These are phyloP conservation scores for Ips nitidus DNA, from an alignment of 1,140 invertebrate species.

Conservation along the genomic window DNA sequence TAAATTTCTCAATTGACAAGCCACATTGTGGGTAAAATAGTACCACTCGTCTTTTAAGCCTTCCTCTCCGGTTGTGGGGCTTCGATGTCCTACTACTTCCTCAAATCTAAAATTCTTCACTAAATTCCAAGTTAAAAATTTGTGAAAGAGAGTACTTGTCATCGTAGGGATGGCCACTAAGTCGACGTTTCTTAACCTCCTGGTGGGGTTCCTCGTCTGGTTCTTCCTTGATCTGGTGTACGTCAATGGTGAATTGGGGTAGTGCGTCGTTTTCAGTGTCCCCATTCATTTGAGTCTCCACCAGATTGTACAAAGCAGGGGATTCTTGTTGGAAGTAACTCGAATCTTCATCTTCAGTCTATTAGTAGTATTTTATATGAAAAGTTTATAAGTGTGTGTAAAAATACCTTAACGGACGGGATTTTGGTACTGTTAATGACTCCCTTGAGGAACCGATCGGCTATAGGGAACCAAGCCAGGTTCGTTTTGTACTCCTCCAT, in stretches of 20 bases:
- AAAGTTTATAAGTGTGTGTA: not conserved
- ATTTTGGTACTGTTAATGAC: constrained; percentile 24
- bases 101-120: constrained; percentile 5
- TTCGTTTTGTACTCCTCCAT: constrained; percentile 32
- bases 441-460: constrained; percentile 25
- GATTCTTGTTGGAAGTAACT: constrained; percentile 2
- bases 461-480: constrained; percentile 33
- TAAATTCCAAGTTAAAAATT: not conserved
- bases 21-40: constrained; percentile 21
- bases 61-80: not conserved
- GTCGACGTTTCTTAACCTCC: constrained; percentile 6
- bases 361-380: not conserved
- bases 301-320: constrained; percentile 9
- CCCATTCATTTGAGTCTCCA: constrained; percentile 23
- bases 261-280: not conserved
- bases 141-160: not conserved
- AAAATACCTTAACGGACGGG: not conserved
- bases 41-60: constrained; percentile 22
- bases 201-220: not conserved
- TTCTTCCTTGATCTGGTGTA: constrained; percentile 14
- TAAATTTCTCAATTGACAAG: constrained; percentile 23
- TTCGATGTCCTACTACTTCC: not conserved
- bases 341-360: constrained; percentile 10
- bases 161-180: not conserved
- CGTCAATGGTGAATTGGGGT: not conserved